These are phyloP conservation scores for Otis tarda DNA, from an alignment of 2,113 vertebrate species.

Conservation along the genomic window DNA sequence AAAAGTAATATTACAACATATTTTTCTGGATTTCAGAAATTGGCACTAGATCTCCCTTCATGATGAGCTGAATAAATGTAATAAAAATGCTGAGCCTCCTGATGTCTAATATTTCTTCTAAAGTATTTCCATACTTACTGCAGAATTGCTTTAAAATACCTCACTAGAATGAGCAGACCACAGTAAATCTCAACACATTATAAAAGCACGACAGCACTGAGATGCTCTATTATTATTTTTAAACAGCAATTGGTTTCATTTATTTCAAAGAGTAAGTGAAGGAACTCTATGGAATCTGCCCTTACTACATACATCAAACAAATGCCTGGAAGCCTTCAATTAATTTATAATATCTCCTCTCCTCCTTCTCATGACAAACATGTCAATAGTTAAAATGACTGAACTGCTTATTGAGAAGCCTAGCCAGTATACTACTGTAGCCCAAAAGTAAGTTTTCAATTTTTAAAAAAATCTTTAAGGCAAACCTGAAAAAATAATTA, in stretches of 20 bases:
- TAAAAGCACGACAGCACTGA: neutral
- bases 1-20: constrained; percentile 49
- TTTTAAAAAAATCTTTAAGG: neutral
- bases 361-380: neutral
- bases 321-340: neutral
- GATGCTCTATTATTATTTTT: neutral
- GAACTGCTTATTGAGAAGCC: neutral
- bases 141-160: constrained; percentile 64
- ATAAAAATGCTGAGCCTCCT: constrained; percentile 65
- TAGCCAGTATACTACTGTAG: neutral
- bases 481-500: neutral
- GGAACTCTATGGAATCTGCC: neutral
- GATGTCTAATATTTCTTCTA: constrained; percentile 49
- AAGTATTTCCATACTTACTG: constrained; percentile 58
- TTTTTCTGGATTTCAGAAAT: constrained; percentile 61
- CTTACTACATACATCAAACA: neutral
- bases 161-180: constrained; percentile 42
- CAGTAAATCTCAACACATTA: constrained; percentile 52
- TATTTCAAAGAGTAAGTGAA: neutral
- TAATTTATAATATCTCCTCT: neutral
- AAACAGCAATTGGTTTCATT: neutral
- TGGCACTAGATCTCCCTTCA: constrained; percentile 14
- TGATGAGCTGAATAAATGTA: constrained; percentile 58
- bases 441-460: neutral
- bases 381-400: neutral